Percentiles rank a stretch among this genome's conserved stretches.
Evolutionary conservation across 1,140 invertebrate genomes (phyloP).

Genomic region (Drosophila sp.): DNA sequence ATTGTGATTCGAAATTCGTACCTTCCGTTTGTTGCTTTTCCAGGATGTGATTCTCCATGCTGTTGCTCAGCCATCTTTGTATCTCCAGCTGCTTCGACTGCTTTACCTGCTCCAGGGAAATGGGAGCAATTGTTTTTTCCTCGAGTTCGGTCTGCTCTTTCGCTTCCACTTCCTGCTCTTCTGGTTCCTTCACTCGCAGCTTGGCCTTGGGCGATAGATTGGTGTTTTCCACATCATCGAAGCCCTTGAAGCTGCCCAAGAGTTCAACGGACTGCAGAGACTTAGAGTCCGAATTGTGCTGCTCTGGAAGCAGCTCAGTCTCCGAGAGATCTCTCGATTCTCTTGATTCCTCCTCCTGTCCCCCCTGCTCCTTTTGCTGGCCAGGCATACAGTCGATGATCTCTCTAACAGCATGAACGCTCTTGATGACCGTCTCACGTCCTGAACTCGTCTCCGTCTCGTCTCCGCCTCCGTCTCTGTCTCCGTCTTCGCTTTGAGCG

Average conservation of each 20-base stretch:
- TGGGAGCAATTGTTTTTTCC: too few relatives aligned
- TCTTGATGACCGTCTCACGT: constrained; percentile 71
- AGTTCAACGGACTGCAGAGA: constrained; percentile 52
- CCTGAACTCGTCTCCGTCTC: constrained; percentile 9
- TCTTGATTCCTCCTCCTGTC: neutral
- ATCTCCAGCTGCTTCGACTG: constrained; percentile 57
- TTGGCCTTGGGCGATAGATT: constrained; percentile 60
- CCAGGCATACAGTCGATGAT: neutral
- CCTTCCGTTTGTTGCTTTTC: neutral
- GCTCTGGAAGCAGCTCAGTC: constrained; percentile 1
- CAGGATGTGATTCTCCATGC: constrained; percentile 23
- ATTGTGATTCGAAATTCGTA: too few relatives aligned
- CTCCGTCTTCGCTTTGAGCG: constrained; percentile 40
- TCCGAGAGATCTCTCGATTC: neutral
- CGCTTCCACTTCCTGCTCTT: neutral
- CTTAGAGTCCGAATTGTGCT: constrained; percentile 19
- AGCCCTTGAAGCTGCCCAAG: constrained; percentile 62
- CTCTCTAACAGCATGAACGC: constrained; percentile 49
- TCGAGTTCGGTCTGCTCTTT: too few relatives aligned
- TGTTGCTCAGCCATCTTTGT: constrained; percentile 59
- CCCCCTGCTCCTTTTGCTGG: neutral
- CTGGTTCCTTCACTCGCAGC: constrained; percentile 23
- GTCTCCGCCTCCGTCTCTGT: too few relatives aligned
- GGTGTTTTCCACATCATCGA: constrained; percentile 67
- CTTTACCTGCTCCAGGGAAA: neutral